Conservation (phyloP, 1,140 invertebrate genomes). For the Gonioctena quinquepunctata region DNA sequence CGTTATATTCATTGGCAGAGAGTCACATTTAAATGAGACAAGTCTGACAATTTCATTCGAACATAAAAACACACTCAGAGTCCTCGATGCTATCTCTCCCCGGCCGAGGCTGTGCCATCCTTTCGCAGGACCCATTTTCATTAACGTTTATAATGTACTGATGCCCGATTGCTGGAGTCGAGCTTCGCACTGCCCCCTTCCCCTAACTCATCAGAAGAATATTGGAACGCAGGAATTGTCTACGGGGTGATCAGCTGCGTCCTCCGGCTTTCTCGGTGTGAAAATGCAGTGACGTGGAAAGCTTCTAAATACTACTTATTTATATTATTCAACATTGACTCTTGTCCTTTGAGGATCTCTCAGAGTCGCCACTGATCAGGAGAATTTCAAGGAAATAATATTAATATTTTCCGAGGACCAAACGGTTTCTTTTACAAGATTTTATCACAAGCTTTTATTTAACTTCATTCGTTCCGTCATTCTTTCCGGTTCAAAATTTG, state of each 20-base stretch:
- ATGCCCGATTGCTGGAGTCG: conserved; percentile 11
- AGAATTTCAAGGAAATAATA: too few species aligned
- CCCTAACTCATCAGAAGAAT: background rate
- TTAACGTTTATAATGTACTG: conserved; percentile 34
- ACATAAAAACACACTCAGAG: conserved; percentile 46
- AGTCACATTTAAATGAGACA: conserved; percentile 46
- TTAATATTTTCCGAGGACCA: too few species aligned
- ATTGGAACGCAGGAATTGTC: background rate
- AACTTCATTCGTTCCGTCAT: too few species aligned
- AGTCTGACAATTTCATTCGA: conserved; percentile 43
- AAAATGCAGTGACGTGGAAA: too few species aligned
- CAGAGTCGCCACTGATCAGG: too few species aligned
- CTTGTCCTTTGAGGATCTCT: too few species aligned
- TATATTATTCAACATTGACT: too few species aligned
- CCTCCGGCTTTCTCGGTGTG: too few species aligned
- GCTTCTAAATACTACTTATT: too few species aligned
- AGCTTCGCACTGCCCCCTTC: background rate
- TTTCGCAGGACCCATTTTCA: conserved; percentile 34
- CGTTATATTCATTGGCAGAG: conserved; percentile 40
- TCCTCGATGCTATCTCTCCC: conserved; percentile 32
- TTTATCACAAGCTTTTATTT: too few species aligned
- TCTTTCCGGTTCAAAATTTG: too few species aligned
- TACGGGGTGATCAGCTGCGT: background rate
- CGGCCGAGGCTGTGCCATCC: conserved; percentile 19
- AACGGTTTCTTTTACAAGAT: too few species aligned